phyloP scores from a whole-genome alignment of 2,113 vertebrate species.

The Sialia sialis region DNA sequence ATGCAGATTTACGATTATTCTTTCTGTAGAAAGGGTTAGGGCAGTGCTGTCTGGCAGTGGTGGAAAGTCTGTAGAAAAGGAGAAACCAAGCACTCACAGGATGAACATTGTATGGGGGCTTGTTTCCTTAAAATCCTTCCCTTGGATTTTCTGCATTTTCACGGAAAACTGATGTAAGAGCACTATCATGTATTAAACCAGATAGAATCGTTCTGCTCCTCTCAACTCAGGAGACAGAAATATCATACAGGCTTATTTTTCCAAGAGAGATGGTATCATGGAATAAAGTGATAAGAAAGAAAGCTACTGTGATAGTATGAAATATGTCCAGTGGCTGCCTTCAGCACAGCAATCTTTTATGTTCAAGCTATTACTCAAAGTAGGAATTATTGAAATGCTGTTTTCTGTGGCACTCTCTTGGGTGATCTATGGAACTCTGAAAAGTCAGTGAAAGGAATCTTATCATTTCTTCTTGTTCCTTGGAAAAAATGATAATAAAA shows the following conservation, averaged over 20 bases:
- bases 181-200: not conserved
- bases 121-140: not conserved
- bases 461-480: not conserved
- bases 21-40: constrained; percentile 57
- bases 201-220: not conserved
- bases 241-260: constrained; percentile 24
- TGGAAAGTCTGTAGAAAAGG: constrained; percentile 1
- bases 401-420: not conserved
- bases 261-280: constrained; percentile 2
- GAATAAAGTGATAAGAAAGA: constrained; percentile 36
- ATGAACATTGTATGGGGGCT: not conserved
- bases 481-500: not conserved
- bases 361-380: constrained; percentile 35
- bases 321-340: constrained; percentile 20
- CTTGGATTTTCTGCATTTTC: not conserved
- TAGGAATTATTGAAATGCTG: constrained; percentile 3
- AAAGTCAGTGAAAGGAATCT: not conserved
- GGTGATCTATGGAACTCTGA: not conserved
- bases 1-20: constrained; percentile 73
- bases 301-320: constrained; percentile 16
- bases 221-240: constrained; percentile 12
- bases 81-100: not conserved
- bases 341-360: constrained; percentile 43
- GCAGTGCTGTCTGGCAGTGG: constrained; percentile 20
- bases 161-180: not conserved